Conservation (phyloP, 1,140 invertebrate species). For the Scaptodrosophila lebanonensis region DNA sequence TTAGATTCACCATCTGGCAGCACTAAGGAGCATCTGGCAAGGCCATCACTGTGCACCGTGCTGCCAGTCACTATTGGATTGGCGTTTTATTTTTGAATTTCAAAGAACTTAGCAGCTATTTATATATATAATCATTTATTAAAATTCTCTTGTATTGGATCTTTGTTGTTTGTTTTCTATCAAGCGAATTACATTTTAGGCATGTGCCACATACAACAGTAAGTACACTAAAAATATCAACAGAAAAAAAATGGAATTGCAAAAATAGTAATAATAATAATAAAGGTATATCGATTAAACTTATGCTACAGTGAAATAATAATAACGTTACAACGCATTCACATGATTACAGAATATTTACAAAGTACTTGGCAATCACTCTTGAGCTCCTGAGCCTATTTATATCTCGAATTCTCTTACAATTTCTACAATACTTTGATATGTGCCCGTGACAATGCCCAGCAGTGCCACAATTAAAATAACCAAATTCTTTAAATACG, state of each 20-base stretch:
- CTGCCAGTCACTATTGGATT: too few species aligned
- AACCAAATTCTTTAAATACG: constrained; percentile 80
- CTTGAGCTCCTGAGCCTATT: constrained; percentile 11
- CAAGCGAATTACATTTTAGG: constrained; percentile 27
- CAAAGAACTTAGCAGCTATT: constrained; percentile 2
- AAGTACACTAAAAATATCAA: constrained; percentile 53
- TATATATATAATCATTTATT: constrained; percentile 48
- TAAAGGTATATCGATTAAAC: constrained; percentile 24
- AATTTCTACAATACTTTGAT: constrained; percentile 83
- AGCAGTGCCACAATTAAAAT: constrained; percentile 84
- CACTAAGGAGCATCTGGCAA: too few species aligned
- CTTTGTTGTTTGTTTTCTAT: constrained; percentile 7
- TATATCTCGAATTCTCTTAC: constrained; percentile 77
- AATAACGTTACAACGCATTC: constrained; percentile 33
- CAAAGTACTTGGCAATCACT: constrained; percentile 30
- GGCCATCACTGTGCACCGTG: too few species aligned
- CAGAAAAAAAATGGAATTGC: constrained; percentile 26
- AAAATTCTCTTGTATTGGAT: constrained; percentile 36
- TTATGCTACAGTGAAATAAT: constrained; percentile 40
- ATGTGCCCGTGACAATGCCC: constrained; percentile 86
- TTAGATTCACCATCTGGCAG: too few species aligned
- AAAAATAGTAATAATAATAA: constrained; percentile 22
- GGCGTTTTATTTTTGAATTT: constrained; percentile 9
- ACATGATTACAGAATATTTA: constrained; percentile 37
- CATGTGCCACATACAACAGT: constrained; percentile 27